Evolutionary conservation across 2,888 invertebrate species (phyloP), one percentile per base, ranked within the genome.

Genomic region (Boloria euphrosyne): DNA sequence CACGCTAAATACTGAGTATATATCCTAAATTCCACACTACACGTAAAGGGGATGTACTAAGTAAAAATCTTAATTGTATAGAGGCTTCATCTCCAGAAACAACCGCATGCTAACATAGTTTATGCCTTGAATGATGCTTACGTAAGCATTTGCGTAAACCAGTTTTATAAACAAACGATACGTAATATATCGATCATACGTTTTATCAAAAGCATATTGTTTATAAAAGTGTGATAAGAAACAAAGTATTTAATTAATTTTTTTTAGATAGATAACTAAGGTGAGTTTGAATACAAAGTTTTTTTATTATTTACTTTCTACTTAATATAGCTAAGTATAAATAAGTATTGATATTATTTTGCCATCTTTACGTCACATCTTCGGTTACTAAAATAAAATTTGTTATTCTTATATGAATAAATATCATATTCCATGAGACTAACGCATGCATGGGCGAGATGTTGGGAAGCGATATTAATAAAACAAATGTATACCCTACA

Each of bases 161-260:
- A 10, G 27, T 1, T 22, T 22, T 22, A 18, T 44, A 62, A 66
- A 66, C 62, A 66, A 58, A 66, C 38, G 17, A 53, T 66, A 66
- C 62, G 62, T 53, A 58, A 58, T 38, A 55, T 47, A 62, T 58
- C 18, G 57, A 57, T 66, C 62, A 62, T n/a, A 51, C 10, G 17
- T 46, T 52, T 62, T 66, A 66, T 66, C 66, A 52, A 62, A 53
- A 62, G 58, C 55, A 58, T 52, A 57, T 62, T 52, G 18, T n/a
- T 53, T 43, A 31, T 31, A 31, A 7, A 38, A 10, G 27, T 18
- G 0, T 46, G 55, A 57, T 57, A 57, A 57, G 44, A 46, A 27
- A 44, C 14, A 44, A 14, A 46, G 46, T 27, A 13, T 57, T 22
- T 46, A 27, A 16, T n/a, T 22, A 46, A 5, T 7, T 38, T 10